Base-by-base conservation (phyloP, 1,140 invertebrate genomes). In the Hirudo medicinalis region DNA sequence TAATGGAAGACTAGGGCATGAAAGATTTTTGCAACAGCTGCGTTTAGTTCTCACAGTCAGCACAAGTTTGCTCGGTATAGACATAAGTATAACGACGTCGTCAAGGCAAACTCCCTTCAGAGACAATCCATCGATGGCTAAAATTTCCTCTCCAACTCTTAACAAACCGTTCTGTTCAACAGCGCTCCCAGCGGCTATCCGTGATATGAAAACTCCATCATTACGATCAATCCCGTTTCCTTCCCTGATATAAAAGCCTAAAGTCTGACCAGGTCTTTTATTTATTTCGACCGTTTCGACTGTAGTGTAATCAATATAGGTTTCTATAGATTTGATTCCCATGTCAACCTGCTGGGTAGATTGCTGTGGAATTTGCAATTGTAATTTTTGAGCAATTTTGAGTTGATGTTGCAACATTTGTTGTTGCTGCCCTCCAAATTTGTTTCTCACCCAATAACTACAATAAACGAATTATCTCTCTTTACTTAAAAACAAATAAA, bases 71-170 rank as follows among this genome's bases (percentile, higher is more conserved):
- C 94, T 86, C 0, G 96, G 95, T 83, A 99, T 99, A 76, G 93
- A 97, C 92, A 99, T 97, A 77, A 98, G 91, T 77, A 98, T 95
- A 69, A 99, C 95, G 55, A 98, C 94, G 82, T 99, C 95, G 81
- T 99, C 95, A 74, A 99, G 83, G 75, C 91, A 93, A 93, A 98
- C 98, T 77, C 91, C 88, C 71, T 91, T 90, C 74, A 99, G 94
- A 79, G 97, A 92, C 67, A 98, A 94, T 78, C 96, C 85, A 84
- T 99, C 99, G 53, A 99, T 93, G 8, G 93, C 92, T 74, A 99
- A 83, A 78, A 99, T 97, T 84, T 99, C 95, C 82, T 99, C 96
- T n/a, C 94, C 94, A 9, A 98, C 93, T 83, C 92, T 90, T 68
- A 98, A 83, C 80, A 94, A 92, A 57, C 94, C 94, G 79, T 93